phyloP scores from a whole-genome alignment of 2,888 invertebrate species.

The Phyto melanocephala region DNA sequence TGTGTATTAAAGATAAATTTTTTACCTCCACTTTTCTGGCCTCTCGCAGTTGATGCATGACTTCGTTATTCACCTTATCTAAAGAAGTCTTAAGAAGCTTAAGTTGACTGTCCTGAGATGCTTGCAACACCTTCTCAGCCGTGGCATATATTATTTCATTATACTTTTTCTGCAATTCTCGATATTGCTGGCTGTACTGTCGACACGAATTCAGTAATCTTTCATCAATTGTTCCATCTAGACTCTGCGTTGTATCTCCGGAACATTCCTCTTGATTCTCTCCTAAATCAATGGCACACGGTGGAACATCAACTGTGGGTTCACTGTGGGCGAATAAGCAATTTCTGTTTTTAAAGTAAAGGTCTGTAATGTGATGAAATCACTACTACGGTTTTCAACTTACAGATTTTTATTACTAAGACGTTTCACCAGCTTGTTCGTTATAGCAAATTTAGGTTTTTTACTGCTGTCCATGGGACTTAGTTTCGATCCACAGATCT shows the following conservation, averaged over 20 bases:
- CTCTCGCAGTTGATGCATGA: slow-evolving; percentile 89
- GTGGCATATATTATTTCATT: slow-evolving; percentile 87
- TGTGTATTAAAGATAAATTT: slow-evolving; percentile 89
- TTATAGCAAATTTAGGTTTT: slow-evolving; percentile 86
- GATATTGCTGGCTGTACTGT: slow-evolving; percentile 85
- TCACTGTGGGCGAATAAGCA: slow-evolving; percentile 76
- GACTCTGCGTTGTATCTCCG: slow-evolving; percentile 76
- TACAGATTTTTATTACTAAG: slow-evolving; percentile 89
- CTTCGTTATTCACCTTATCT: slow-evolving; percentile 85
- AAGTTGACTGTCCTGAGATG: slow-evolving; percentile 89
- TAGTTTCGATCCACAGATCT: slow-evolving; percentile 81
- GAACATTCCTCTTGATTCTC: slow-evolving; percentile 76
- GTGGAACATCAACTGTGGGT: slow-evolving; percentile 77
- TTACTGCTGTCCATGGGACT: slow-evolving; percentile 82
- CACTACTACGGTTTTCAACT: slow-evolving; percentile 74
- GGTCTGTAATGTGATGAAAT: slow-evolving; percentile 20
- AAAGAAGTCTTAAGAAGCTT: slow-evolving; percentile 86
- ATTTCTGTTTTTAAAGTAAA: slow-evolving; percentile 76
- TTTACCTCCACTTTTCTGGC: slow-evolving; percentile 93
- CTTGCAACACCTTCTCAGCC: slow-evolving; percentile 89
- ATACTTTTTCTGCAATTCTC: slow-evolving; percentile 89
- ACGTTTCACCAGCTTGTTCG: slow-evolving; percentile 86
- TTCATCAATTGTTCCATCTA: slow-evolving; percentile 82
- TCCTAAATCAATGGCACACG: slow-evolving; percentile 80
- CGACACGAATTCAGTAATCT: slow-evolving; percentile 82